phyloP scores from a whole-genome alignment of 1,140 invertebrate species.

The Polyergus mexicanus region DNA sequence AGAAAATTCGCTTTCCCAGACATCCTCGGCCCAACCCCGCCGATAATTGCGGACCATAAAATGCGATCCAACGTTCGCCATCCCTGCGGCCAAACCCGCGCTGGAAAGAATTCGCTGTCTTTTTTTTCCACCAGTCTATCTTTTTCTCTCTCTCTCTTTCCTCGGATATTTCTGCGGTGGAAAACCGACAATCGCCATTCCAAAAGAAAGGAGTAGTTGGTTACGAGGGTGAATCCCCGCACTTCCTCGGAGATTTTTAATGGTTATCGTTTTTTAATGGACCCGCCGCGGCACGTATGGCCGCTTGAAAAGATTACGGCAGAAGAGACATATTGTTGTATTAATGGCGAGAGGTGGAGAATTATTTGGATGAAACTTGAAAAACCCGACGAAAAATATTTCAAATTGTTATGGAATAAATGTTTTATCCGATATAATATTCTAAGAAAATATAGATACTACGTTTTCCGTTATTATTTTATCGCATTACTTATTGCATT shows the following conservation, averaged over 20 bases:
- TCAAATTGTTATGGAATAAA: background rate
- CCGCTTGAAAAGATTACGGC: slow-evolving; percentile 24
- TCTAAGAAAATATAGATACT: background rate
- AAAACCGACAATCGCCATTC: slow-evolving; percentile 49
- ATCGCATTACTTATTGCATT: background rate
- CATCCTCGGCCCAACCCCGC: slow-evolving; percentile 40
- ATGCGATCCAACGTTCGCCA: slow-evolving; percentile 61
- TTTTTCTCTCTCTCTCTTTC: background rate
- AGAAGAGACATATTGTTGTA: slow-evolving; percentile 36
- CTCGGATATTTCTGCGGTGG: slow-evolving; percentile 18
- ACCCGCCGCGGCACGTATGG: slow-evolving; percentile 22
- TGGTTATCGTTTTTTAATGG: slow-evolving; percentile 68
- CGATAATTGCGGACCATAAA: slow-evolving; percentile 75
- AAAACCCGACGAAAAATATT: background rate
- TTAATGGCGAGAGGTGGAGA: slow-evolving; percentile 39
- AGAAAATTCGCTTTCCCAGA: slow-evolving; percentile 68
- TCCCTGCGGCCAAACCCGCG: background rate
- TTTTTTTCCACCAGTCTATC: slow-evolving; percentile 22
- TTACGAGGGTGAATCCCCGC: slow-evolving; percentile 52
- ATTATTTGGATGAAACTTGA: slow-evolving; percentile 20
- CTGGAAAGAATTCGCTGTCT: slow-evolving; percentile 23
- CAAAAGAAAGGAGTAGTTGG: slow-evolving; percentile 41
- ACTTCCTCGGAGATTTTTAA: slow-evolving; percentile 62
- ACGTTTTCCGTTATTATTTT: background rate
- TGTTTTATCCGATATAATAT: background rate